phyloP scores from a whole-genome alignment of 2,888 invertebrate species.

The Drosophila lutescens region DNA sequence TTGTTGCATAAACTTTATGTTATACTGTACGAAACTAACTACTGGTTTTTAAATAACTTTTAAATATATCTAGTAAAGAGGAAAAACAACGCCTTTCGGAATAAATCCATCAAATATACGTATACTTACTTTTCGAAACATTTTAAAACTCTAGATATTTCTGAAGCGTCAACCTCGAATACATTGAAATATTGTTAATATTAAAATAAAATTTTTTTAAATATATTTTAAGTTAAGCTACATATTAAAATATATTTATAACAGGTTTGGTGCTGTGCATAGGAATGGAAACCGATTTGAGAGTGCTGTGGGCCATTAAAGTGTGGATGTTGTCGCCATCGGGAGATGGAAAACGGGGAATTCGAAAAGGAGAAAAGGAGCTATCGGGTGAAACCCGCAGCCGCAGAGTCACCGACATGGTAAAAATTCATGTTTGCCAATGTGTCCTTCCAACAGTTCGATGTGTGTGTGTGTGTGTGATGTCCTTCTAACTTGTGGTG shows the following conservation, averaged over 20 bases:
- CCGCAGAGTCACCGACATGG: conserved; percentile 39
- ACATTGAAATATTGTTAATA: too few relatives aligned
- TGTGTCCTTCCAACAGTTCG: conserved; percentile 45
- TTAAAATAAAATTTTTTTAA: too few relatives aligned
- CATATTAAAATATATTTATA: not conserved
- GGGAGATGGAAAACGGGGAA: conserved; percentile 20
- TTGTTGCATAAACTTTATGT: too few relatives aligned
- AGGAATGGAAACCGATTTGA: conserved; percentile 5
- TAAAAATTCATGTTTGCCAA: conserved; percentile 69
- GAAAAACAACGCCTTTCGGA: too few relatives aligned
- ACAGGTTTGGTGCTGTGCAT: conserved; percentile 7
- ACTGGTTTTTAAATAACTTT: too few relatives aligned
- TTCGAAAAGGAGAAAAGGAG: conserved; percentile 10
- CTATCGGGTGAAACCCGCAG: conserved; percentile 34
- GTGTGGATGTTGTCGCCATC: conserved; percentile 46
- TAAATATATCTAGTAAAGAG: too few relatives aligned
- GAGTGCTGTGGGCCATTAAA: conserved; percentile 51
- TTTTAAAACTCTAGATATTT: too few relatives aligned
- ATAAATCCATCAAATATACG: too few relatives aligned
- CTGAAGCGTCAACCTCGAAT: too few relatives aligned
- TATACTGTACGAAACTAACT: too few relatives aligned
- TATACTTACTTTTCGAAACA: too few relatives aligned
- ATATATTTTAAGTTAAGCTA: too few relatives aligned
- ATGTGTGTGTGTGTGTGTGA: conserved; percentile 8
- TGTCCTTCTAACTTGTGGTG: conserved; percentile 51